Evolutionary conservation across 2,797 vertebrate genomes (phyloP).

Genomic region (Oreochromis mossambicus): DNA sequence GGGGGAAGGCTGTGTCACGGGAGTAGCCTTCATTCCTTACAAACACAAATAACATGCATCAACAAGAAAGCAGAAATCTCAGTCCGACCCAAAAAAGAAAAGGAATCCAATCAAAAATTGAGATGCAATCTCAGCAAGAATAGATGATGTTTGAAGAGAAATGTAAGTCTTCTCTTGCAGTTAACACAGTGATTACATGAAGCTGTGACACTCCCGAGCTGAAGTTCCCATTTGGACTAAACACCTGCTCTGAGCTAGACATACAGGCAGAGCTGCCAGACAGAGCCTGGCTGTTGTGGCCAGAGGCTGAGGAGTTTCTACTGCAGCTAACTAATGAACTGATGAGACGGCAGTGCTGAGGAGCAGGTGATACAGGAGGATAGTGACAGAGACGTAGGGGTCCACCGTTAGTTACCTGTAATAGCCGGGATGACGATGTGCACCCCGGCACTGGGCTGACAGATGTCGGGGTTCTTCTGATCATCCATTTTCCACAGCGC

Average conservation of each 20-base stretch:
- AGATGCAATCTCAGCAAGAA: constrained; percentile 24
- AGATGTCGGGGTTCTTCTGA: constrained; percentile 84
- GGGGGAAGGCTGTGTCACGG: constrained; percentile 49
- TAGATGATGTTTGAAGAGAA: constrained; percentile 27
- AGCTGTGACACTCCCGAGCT: background rate
- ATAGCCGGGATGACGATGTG: constrained; percentile 92
- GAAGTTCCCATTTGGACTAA: constrained; percentile 3
- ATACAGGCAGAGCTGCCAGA: constrained; percentile 68
- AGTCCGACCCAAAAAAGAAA: constrained; percentile 35
- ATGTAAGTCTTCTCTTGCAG: constrained; percentile 17
- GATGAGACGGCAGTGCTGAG: constrained; percentile 60
- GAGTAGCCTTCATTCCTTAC: constrained; percentile 37
- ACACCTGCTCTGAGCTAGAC: constrained; percentile 14
- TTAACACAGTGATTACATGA: constrained; percentile 2
- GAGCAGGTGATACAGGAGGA: constrained; percentile 63
- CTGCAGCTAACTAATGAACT: constrained; percentile 65
- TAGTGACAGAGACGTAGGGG: constrained; percentile 85
- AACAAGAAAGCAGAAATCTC: constrained; percentile 81
- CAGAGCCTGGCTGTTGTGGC: constrained; percentile 67
- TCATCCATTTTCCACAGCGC: constrained; percentile 92
- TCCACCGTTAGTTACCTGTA: constrained; percentile 90
- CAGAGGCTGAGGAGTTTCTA: constrained; percentile 43
- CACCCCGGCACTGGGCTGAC: constrained; percentile 90
- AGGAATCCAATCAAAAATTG: constrained; percentile 42
- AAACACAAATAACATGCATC: constrained; percentile 84